Evolutionary conservation across 1,140 invertebrate species (phyloP), one percentile per base, ranked within the genome.

Genomic region (Megalonaias nervosa): DNA sequence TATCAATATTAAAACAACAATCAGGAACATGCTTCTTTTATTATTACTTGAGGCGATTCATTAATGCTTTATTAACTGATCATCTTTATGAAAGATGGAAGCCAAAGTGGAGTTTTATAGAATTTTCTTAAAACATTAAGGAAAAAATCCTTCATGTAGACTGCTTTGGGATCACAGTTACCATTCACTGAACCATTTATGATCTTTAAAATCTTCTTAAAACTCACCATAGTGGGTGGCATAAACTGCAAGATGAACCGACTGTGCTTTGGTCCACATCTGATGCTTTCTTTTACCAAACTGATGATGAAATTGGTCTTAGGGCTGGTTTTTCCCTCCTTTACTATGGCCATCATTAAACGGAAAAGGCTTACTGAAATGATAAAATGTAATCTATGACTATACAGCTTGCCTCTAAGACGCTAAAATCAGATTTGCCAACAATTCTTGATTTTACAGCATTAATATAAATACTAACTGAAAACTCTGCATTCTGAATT

Each of bases 291-390:
- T 71, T 95, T 93, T 17, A 97, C 91, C 88, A 98, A 96, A 82
- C 95, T 93, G 74, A 96, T 93, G 65, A 97, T 94, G 89, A 97
- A 97, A 84, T 96, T 94, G 9, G 95, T 96, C 84, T 96, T 95
- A 66, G 96, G 95, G 16, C 95, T 95, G 0, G 97, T 93, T 0
- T 94, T 93, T 80, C 95, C 94, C 82, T 94, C 94, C 19, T 93
- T 93, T 19, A 94, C 94, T 31, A 96, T 93, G 71, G 94, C 93
- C 16, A 93, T 92, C 81, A 97, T 95, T 64, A 94, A 93, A 48
- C 93, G 93, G 81, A 95, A 96, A 6, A 96, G 89, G 77, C 93
- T 85, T 21, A 85, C 86, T 87, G 78, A 48, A 78, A 74, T 66
- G 68, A 60, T 38, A 23, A 56, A 48, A 48, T 48, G 6, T 48